A percentile compares a stretch with the other conserved stretches of the same genome.
Evolutionary conservation across 2,113 vertebrate genomes (phyloP).

Genomic region (Heloderma charlesbogerti): DNA sequence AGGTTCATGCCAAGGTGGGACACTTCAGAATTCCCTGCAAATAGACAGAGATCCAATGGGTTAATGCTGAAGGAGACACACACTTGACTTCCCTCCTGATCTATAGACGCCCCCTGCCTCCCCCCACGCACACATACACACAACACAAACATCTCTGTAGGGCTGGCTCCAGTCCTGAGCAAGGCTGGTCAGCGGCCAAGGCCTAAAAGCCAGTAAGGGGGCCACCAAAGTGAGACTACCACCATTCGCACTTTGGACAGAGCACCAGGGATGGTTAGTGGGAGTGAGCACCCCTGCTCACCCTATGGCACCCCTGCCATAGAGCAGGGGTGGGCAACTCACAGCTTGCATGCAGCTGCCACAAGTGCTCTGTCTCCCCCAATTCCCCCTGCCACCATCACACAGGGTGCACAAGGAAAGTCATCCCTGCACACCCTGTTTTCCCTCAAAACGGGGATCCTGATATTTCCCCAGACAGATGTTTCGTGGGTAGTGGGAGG

Average conservation of each 20-base stretch:
- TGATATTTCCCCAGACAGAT: too few relatives aligned
- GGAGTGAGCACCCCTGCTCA: too few relatives aligned
- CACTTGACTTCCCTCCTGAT: neutral
- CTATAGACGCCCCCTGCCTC: neutral
- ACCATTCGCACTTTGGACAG: neutral
- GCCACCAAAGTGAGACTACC: neutral
- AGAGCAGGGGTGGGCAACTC: too few relatives aligned
- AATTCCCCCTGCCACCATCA: too few relatives aligned
- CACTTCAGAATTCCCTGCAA: constrained; percentile 4
- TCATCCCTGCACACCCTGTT: too few relatives aligned
- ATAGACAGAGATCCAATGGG: neutral
- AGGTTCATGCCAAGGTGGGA: constrained; percentile 28
- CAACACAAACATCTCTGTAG: neutral
- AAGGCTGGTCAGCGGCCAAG: neutral
- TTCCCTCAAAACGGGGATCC: too few relatives aligned
- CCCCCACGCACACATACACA: neutral
- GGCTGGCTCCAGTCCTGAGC: neutral
- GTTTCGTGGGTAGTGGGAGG: too few relatives aligned
- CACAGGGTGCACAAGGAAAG: too few relatives aligned
- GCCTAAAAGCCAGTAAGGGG: neutral
- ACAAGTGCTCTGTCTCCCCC: too few relatives aligned
- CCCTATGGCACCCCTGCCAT: too few relatives aligned
- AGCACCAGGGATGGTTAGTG: neutral
- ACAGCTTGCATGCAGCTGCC: too few relatives aligned
- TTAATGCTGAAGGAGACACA: neutral